Base-by-base conservation (phyloP, 2,888 invertebrate genomes). In the Melangyna quadrimaculata region DNA sequence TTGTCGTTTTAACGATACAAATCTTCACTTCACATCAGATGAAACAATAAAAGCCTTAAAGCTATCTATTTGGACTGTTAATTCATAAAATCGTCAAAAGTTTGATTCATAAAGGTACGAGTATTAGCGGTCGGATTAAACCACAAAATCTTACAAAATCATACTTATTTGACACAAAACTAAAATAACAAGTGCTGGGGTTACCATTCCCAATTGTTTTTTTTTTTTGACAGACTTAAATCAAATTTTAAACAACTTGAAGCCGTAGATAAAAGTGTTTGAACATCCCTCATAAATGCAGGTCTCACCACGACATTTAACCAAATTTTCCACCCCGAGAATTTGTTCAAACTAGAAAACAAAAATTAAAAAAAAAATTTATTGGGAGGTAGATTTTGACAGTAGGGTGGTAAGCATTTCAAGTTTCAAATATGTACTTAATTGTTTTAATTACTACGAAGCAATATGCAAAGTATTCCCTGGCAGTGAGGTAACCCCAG, bases 141-240 rank as follows among this genome's bases (percentile, higher is more conserved):
- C 71, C 84, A 35, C 79, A 72, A 61, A 67, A 29, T 61, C 63
- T 65, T 40, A 17, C 74, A 65, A 74, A 74, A 71, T 57, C 32
- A 53, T 65, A 74, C 45, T 35, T 53, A 43, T 70, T 51, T 83
- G 73, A 70, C 45, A 53, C n/a, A 69, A 45, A 22, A 57, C 14
- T 37, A 14, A 59, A 51, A 70, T 69, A 57, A 65, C 45, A 43
- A 67, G 35, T 22, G 6, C 2, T 22, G n/a, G 32, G 24, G 67
- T 35, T 67, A 51, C 48, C 67, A 35, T 14, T 1, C 2, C 8
- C 14, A 22, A 48, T n/a, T 45, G 3, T 9, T 19, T 40, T n/a
- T 22, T 48, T 1, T 4, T 10, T 22, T 19, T 37, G 3, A 37
- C 14, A 32, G 3, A 0, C 32, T 32, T 8, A 29, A 29, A 29